A percentile compares a stretch with the other conserved stretches of the same genome.
Evolutionary conservation across 2,113 vertebrate genomes (phyloP).

Genomic region (Gobius niger): DNA sequence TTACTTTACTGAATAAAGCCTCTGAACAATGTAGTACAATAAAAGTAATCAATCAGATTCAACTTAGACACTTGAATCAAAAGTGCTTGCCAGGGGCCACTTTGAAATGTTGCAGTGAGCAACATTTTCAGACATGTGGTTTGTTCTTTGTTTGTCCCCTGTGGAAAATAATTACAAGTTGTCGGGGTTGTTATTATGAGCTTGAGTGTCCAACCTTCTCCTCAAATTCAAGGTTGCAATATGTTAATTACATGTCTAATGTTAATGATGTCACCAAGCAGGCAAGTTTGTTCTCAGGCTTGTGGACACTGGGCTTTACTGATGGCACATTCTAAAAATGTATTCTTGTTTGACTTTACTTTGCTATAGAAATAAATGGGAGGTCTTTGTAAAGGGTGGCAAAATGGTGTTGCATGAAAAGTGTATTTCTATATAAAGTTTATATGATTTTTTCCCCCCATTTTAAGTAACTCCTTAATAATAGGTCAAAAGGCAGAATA

Average conservation of each 20-base stretch:
- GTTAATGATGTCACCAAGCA: slow-evolving; percentile 74
- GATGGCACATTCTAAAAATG: neutral
- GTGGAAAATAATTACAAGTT: slow-evolving; percentile 72
- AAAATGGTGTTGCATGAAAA: neutral
- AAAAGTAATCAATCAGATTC: slow-evolving; percentile 24
- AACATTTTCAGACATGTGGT: slow-evolving; percentile 25
- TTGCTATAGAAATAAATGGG: neutral
- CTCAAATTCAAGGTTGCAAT: slow-evolving; percentile 62
- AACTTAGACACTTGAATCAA: neutral
- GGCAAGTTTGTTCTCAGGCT: slow-evolving; percentile 61
- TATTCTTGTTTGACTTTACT: neutral
- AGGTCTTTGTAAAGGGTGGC: neutral
- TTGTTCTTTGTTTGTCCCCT: slow-evolving; percentile 44
- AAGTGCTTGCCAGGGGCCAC: slow-evolving; percentile 32
- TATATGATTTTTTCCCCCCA: no score
- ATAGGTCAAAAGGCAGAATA: slow-evolving; percentile 15
- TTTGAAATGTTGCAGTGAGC: slow-evolving; percentile 10
- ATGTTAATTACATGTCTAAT: slow-evolving; percentile 79
- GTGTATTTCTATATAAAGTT: neutral
- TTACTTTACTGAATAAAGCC: slow-evolving; percentile 31
- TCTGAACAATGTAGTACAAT: neutral
- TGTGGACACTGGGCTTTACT: slow-evolving; percentile 39
- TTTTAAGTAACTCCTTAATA: neutral
- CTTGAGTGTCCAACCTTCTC: slow-evolving; percentile 56
- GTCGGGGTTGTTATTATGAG: slow-evolving; percentile 73